Conservation (phyloP, 2,113 vertebrate genomes). For the Edolisoma coerulescens region DNA sequence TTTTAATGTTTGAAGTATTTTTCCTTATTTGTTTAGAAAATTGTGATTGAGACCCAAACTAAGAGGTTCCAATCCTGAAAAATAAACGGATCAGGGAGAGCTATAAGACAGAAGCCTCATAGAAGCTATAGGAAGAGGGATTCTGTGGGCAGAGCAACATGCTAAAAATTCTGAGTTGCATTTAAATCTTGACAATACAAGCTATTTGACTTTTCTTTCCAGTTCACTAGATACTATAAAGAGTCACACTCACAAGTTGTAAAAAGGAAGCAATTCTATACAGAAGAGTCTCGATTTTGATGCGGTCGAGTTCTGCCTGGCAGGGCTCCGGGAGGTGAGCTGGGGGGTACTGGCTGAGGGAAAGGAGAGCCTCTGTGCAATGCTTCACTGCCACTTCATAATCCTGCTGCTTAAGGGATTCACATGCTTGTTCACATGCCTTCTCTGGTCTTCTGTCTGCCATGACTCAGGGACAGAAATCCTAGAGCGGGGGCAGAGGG, state of each 20-base stretch:
- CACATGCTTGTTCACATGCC: conserved; percentile 99
- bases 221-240: conserved; percentile 34
- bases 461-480: conserved; percentile 98
- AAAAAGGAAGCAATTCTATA: conserved; percentile 94
- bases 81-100: background rate
- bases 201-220: conserved; percentile 1
- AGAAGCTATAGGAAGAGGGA: background rate
- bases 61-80: background rate
- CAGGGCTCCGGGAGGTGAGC: conserved; percentile 74
- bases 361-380: conserved; percentile 92
- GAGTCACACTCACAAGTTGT: conserved; percentile 86
- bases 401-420: conserved; percentile 92
- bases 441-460: conserved; percentile 99
- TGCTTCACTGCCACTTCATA: conserved; percentile 92
- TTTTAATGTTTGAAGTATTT: background rate
- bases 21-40: background rate
- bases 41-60: background rate
- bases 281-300: conserved; percentile 90
- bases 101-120: background rate
- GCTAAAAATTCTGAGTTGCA: background rate
- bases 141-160: background rate
- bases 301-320: conserved; percentile 75
- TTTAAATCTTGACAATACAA: background rate
- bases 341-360: conserved; percentile 82
- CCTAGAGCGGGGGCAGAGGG: conserved; percentile 69